Evolutionary conservation across 2,797 vertebrate species (phyloP).

Genomic region (Salmo trutta): DNA sequence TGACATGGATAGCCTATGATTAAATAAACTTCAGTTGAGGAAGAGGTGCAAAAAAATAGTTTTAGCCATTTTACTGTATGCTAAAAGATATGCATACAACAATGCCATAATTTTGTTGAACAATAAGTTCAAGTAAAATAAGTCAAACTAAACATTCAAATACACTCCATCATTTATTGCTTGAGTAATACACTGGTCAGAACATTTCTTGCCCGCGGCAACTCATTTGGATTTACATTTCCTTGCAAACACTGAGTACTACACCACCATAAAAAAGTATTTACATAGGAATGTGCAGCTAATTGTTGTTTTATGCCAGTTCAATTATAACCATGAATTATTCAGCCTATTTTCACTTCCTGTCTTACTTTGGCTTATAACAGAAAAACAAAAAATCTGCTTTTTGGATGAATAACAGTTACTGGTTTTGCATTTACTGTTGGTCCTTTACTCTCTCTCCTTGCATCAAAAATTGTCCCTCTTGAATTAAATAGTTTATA

Average conservation of each 20-base stretch:
- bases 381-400: background rate
- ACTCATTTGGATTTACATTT: conserved; percentile 5
- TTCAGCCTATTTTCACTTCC: conserved; percentile 19
- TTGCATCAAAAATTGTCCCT: conserved; percentile 19
- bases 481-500: conserved; percentile 22
- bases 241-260: background rate
- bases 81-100: background rate
- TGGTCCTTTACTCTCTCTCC: conserved; percentile 5
- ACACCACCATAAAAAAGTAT: background rate
- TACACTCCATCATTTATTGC: background rate
- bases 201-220: background rate
- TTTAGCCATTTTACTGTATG: background rate
- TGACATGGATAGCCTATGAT: background rate
- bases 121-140: background rate
- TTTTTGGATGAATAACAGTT: conserved; percentile 3
- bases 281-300: conserved; percentile 16
- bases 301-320: conserved; percentile 22
- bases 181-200: background rate
- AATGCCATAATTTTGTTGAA: background rate
- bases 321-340: conserved; percentile 15
- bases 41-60: too few relatives aligned
- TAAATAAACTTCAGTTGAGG: too few relatives aligned
- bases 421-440: conserved; percentile 19
- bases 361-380: background rate
- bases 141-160: background rate